These are phyloP conservation scores for Acromyrmex echinatior DNA, from an alignment of 1,140 invertebrate species.

Conservation along the genomic window DNA sequence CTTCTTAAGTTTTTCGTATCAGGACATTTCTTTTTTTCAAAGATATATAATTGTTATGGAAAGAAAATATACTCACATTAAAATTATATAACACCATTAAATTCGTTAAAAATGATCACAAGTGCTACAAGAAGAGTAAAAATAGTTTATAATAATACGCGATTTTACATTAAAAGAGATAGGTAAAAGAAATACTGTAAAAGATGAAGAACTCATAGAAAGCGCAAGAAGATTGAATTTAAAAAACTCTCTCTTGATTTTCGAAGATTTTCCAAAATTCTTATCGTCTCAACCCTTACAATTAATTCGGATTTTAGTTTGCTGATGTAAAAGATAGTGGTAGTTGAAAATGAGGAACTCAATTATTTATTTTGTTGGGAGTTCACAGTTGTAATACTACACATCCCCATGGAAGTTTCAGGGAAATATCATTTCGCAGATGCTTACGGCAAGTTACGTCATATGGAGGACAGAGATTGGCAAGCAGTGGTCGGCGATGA, in stretches of 20 bases:
- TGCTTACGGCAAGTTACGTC: too few relatives aligned
- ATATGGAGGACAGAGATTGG: too few relatives aligned
- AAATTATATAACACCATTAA: slow-evolving; percentile 8
- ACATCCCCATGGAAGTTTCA: too few relatives aligned
- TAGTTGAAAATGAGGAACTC: slow-evolving; percentile 68
- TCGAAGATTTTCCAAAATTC: neutral
- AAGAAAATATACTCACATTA: neutral
- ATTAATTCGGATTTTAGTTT: slow-evolving; percentile 70
- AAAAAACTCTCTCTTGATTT: neutral
- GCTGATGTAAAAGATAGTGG: slow-evolving; percentile 62
- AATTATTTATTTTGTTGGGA: slow-evolving; percentile 68
- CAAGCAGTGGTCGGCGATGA: too few relatives aligned
- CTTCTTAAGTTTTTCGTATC: slow-evolving; percentile 41
- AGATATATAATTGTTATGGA: neutral
- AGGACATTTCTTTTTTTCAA: slow-evolving; percentile 2
- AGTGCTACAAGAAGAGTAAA: neutral
- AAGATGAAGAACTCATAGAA: slow-evolving; percentile 14
- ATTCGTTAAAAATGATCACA: slow-evolving; percentile 7
- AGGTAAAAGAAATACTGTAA: neutral
- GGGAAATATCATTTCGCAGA: too few relatives aligned
- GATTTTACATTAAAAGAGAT: slow-evolving; percentile 8
- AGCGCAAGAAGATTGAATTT: slow-evolving; percentile 4
- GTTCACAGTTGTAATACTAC: neutral
- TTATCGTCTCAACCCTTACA: slow-evolving; percentile 39
- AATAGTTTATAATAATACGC: slow-evolving; percentile 36